Base-by-base conservation (phyloP, 2,113 vertebrate species). In the Tauraco erythrolophus region DNA sequence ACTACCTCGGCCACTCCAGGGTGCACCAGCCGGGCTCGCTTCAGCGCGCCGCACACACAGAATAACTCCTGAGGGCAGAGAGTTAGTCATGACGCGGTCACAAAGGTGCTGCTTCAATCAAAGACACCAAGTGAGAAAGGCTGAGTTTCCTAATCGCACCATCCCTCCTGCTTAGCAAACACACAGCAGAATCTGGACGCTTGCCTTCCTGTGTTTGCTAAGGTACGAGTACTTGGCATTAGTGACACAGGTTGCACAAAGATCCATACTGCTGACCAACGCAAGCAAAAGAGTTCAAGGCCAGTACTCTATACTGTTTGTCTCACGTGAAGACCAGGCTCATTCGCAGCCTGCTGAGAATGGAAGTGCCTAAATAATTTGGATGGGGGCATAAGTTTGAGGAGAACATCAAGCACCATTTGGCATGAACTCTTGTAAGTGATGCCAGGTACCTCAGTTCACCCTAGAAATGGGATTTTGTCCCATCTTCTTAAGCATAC, bases 1-100 rank as follows among this genome's bases (percentile, higher is more conserved):
- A 99, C 99, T 46, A 99, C 99, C 89, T 99, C 99, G 19, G 99
- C 99, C n/a, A 99, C 98, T 17, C 99, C 99, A 28, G 99, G 98
- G 75, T 99, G 99, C 66, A 99, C 98, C 90, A 99, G 98, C 12
- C 99, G 98, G 11, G 99, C 99, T 95, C 99, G 98, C 93, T 99
- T 99, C 95, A 99, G 98, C 60, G 99, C 99, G 0, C 99, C 99
- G 17, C 99, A 99, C 43, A 99, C 99, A 97, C 99, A 99, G 98
- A 99, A 99, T 61, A 99, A 98, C 94, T 99, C 99, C 99, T 99
- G 95, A 33, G 43, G 76, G 88, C 43, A 95, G 71, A 94, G 35
- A 71, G 39, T n/a, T 25, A 71, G 62, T 68, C 35, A 48, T 1
- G 10, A 66, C 64, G 24, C 0, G 24, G 60, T 77, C 72, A 85